Conservation (phyloP, 1,140 invertebrate genomes). For the Helicoverpa armigera region DNA sequence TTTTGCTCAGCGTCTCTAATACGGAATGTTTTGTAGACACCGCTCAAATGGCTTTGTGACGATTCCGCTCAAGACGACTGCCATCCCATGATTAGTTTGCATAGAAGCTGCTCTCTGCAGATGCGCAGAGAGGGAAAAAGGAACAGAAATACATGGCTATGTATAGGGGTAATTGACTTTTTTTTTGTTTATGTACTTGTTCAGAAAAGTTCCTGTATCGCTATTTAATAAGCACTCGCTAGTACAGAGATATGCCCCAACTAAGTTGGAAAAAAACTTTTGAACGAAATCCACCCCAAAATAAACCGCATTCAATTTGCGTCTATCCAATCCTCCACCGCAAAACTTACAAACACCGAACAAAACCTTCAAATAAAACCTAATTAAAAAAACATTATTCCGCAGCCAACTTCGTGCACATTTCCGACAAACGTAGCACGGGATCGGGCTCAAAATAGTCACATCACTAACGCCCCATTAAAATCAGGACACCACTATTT, state of each 20-base stretch:
- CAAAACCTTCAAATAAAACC: neutral
- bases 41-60: slow-evolving; percentile 13
- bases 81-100: slow-evolving; percentile 6
- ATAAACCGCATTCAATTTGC: no score
- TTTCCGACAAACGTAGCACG: neutral
- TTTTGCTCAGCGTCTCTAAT: slow-evolving; percentile 3
- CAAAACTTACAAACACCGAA: no score
- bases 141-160: no score
- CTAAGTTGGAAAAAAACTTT: no score
- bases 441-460: slow-evolving; percentile 19
- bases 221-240: no score
- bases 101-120: neutral
- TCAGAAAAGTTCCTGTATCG: no score
- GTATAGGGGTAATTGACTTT: no score
- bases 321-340: no score
- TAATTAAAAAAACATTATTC: neutral
- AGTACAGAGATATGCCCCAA: no score
- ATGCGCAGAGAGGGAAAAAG: no score
- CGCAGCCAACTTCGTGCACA: neutral
- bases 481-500: slow-evolving; percentile 39
- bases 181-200: no score
- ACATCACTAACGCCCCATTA: slow-evolving; percentile 41
- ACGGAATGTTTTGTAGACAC: slow-evolving; percentile 18
- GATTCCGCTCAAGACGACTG: neutral
- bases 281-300: no score